Percentiles rank a stretch among this genome's conserved stretches.
Conservation (phyloP, 2,113 vertebrate genomes). For the Chlorocebus sabaeus region DNA sequence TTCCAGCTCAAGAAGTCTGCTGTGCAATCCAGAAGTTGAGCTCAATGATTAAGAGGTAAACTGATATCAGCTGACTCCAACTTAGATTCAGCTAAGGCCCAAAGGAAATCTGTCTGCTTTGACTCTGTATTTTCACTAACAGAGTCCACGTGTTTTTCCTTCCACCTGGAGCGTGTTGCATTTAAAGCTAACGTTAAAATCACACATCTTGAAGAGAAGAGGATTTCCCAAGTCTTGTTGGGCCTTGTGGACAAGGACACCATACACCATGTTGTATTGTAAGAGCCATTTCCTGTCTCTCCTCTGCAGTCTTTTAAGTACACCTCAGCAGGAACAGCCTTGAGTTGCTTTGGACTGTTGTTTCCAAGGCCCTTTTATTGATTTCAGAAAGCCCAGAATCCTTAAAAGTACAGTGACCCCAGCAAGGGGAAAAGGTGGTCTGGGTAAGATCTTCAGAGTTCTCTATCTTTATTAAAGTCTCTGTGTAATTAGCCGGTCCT, state of each 20-base stretch:
- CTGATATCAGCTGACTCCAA: neutral
- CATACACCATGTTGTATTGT: neutral
- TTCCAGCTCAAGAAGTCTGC: neutral
- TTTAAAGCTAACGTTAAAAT: neutral
- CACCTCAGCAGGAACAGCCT: neutral
- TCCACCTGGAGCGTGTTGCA: neutral
- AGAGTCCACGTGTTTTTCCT: neutral
- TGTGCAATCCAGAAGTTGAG: neutral
- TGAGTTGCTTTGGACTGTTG: neutral
- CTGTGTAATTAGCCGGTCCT: conserved; percentile 36
- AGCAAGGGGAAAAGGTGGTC: neutral
- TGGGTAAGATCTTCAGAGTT: neutral
- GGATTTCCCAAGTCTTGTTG: neutral
- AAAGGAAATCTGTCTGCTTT: neutral
- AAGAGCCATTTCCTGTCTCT: neutral
- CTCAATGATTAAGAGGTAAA: neutral
- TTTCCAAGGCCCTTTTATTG: neutral
- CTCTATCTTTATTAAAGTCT: neutral
- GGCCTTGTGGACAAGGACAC: neutral
- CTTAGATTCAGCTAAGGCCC: neutral
- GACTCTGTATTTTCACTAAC: neutral
- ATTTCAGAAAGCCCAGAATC: neutral
- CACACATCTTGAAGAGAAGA: neutral
- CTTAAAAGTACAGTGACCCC: neutral
- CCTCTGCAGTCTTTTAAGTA: neutral